Evolutionary conservation across 1,140 invertebrate genomes (phyloP).

Genomic region (Vanessa atalanta): DNA sequence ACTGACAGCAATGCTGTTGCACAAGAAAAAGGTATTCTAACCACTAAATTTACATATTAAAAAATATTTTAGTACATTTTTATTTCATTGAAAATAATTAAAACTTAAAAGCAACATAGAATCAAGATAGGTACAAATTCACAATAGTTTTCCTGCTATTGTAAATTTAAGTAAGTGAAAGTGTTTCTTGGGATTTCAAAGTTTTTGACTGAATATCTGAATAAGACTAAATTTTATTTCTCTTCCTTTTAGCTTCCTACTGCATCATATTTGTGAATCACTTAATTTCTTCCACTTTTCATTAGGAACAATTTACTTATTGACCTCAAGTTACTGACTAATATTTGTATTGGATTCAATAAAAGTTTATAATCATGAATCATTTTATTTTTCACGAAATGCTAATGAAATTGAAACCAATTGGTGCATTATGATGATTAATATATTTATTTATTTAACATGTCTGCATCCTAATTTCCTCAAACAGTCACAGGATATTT

Average conservation of each 20-base stretch:
- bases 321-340: not conserved
- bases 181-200: not conserved
- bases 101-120: no score
- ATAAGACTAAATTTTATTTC: not conserved
- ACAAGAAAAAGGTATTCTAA: slow-evolving; percentile 92
- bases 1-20: slow-evolving; percentile 96
- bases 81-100: not conserved
- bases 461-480: not conserved
- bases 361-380: not conserved
- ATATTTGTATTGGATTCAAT: slow-evolving; percentile 1
- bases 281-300: no score
- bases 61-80: slow-evolving; percentile 5
- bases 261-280: no score
- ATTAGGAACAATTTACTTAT: no score
- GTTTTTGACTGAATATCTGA: not conserved
- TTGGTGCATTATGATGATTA: not conserved
- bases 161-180: not conserved
- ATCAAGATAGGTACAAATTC: no score
- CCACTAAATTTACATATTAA: not conserved
- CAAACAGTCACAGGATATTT: not conserved
- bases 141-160: no score
- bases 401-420: not conserved
- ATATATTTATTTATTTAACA: not conserved
- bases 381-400: not conserved
- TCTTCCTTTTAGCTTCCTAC: no score